These are phyloP conservation scores for Coelopa frigida DNA, from an alignment of 1,140 invertebrate species.

Conservation along the genomic window DNA sequence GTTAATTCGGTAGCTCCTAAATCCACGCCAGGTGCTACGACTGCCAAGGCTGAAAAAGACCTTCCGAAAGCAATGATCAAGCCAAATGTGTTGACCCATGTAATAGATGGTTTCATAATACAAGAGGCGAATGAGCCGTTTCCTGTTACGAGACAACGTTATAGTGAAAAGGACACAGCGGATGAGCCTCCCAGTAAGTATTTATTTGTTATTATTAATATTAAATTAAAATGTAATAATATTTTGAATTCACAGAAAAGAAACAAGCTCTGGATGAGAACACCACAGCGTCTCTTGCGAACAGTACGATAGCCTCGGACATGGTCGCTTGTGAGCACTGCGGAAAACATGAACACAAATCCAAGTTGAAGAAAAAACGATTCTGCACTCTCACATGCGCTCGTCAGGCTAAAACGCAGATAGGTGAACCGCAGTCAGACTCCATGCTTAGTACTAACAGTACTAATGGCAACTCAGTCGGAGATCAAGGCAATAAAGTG, in stretches of 20 bases:
- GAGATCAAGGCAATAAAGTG: background rate
- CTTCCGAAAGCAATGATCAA: conserved; percentile 91
- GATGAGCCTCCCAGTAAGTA: conserved; percentile 61
- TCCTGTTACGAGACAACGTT: conserved; percentile 62
- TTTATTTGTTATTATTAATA: background rate
- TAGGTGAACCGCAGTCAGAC: conserved; percentile 10
- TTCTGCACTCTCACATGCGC: conserved; percentile 59
- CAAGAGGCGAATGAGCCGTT: conserved; percentile 89
- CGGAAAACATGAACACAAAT: conserved; percentile 61
- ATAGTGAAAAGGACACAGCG: conserved; percentile 47
- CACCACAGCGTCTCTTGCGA: background rate
- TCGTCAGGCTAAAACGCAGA: conserved; percentile 22
- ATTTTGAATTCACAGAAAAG: conserved; percentile 36
- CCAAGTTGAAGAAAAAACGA: conserved; percentile 68
- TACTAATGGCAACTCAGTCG: too few species aligned
- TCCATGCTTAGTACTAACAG: too few species aligned
- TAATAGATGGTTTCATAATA: conserved; percentile 95
- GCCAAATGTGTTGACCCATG: conserved; percentile 91
- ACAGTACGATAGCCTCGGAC: conserved; percentile 32
- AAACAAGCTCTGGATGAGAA: conserved; percentile 39
- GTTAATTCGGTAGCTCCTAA: conserved; percentile 11
- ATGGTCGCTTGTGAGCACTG: conserved; percentile 71
- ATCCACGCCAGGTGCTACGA: conserved; percentile 16
- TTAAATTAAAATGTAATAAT: conserved; percentile 1
- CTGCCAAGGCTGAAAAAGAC: conserved; percentile 52